phyloP scores from a whole-genome alignment of 2,888 invertebrate species.

The Pecten maximus region DNA sequence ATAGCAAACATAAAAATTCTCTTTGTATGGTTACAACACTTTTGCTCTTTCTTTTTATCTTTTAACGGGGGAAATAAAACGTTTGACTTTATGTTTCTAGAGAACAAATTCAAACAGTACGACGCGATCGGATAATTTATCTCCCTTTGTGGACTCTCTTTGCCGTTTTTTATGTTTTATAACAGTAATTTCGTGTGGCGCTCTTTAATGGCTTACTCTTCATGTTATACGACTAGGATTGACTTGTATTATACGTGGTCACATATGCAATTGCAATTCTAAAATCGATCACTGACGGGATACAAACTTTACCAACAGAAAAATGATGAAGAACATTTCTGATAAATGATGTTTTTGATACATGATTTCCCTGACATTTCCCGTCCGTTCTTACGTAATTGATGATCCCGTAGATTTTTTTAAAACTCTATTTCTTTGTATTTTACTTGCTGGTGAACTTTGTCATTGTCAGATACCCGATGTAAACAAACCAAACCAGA shows the following conservation, averaged over 20 bases:
- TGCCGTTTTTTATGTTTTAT: not conserved
- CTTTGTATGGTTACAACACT: not conserved
- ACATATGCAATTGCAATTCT: not conserved
- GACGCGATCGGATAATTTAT: constrained; percentile 9
- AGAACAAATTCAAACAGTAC: not conserved
- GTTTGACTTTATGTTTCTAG: not conserved
- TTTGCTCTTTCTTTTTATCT: not conserved
- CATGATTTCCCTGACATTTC: not conserved
- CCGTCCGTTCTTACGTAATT: not conserved
- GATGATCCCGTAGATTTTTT: not conserved
- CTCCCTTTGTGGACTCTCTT: not conserved
- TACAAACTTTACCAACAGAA: not conserved
- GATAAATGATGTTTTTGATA: not conserved
- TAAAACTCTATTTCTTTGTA: not conserved
- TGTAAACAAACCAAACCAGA: not conserved
- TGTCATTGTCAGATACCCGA: not conserved
- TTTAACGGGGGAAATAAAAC: not conserved
- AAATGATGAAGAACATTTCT: not conserved
- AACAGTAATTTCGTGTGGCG: not conserved
- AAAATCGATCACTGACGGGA: not conserved
- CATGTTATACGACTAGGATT: not conserved
- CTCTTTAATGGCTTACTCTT: not conserved
- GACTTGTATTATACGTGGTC: not conserved
- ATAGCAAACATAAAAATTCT: not conserved
- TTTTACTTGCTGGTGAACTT: not conserved